Conservation (phyloP, 1,140 invertebrate genomes). For the Vanessa atalanta region DNA sequence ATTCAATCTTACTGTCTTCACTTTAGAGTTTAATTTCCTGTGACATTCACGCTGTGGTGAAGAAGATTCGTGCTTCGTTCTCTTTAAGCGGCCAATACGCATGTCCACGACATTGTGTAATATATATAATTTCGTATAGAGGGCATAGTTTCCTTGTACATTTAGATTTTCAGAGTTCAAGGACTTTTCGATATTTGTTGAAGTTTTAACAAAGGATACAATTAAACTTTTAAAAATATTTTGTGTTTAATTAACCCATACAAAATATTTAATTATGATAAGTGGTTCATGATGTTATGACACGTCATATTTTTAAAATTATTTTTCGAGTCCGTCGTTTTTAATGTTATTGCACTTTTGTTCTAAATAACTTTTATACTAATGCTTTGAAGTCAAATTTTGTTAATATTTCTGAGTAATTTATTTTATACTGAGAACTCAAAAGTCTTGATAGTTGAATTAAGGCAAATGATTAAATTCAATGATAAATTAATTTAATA, state of each 20-base stretch:
- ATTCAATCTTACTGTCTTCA: slow-evolving; percentile 41
- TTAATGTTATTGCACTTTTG: no score
- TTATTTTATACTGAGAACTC: no score
- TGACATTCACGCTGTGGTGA: slow-evolving; percentile 50
- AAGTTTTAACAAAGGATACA: slow-evolving; percentile 47
- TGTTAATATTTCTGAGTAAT: no score
- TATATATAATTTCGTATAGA: slow-evolving; percentile 73
- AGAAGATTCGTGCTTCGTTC: slow-evolving; percentile 75
- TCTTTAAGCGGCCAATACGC: slow-evolving; percentile 77
- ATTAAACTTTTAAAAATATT: slow-evolving; percentile 13
- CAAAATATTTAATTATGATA: background rate
- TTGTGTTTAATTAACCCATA: background rate
- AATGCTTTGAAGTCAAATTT: no score
- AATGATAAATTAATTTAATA: no score
- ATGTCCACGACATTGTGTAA: slow-evolving; percentile 75
- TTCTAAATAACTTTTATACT: background rate
- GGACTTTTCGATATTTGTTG: slow-evolving; percentile 70
- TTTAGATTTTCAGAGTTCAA: slow-evolving; percentile 78
- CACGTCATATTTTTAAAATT: no score
- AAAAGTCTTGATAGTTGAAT: no score
- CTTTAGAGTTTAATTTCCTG: slow-evolving; percentile 52
- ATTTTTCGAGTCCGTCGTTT: no score
- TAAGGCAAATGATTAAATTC: no score
- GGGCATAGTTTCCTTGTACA: slow-evolving; percentile 75
- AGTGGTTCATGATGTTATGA: background rate